Base-by-base conservation (phyloP, 2,797 vertebrate genomes). In the Falco cherrug region DNA sequence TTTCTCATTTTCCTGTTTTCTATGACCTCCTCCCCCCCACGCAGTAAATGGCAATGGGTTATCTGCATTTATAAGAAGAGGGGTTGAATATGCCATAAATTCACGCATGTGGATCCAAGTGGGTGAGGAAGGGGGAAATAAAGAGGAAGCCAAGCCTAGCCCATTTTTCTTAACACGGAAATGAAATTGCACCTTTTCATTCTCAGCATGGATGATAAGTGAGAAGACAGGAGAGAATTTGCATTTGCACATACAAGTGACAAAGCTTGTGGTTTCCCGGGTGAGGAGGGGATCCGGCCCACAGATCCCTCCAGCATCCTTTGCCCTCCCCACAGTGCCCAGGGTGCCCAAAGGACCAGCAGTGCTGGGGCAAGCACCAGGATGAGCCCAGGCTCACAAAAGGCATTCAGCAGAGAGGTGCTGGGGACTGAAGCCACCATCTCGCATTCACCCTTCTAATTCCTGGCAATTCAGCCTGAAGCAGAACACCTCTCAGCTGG, bases 281-380 rank as follows among this genome's bases (percentile, higher is more conserved):
- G n/a, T 16, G 16, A 10, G 33, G 67, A 11, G 29, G 81, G 50
- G 48, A 13, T 33, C 33, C 33, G 17, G 68, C 57, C 48, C 3
- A 9, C 2, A 7, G 17, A n/a, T 3, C 0, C 43, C 51, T 24
- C 60, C 24, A 8, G 41, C 29, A n/a, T 8, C 50, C 22, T 60
- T 33, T 10, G 37, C n/a, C 41, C 69, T 47, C 39, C 57, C n/a
- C 11, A 48, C 33, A 6, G 50, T 7, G 41, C 57, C 39, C 17
- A 4, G 43, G 25, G 47, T 20, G 31, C 59, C 81, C 5, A 0
- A 47, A 25, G 50, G 57, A 17, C 33, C 43, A 45, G 43, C 43
- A 45, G 43, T 45, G 31, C 61, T 35, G 53, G 53, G 29, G 13
- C 5, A 3, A 43, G 53, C 35, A 22, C 41, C 1, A 6, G 11